phyloP scores from a whole-genome alignment of 2,797 vertebrate genomes.

The Dermochelys coriacea region DNA sequence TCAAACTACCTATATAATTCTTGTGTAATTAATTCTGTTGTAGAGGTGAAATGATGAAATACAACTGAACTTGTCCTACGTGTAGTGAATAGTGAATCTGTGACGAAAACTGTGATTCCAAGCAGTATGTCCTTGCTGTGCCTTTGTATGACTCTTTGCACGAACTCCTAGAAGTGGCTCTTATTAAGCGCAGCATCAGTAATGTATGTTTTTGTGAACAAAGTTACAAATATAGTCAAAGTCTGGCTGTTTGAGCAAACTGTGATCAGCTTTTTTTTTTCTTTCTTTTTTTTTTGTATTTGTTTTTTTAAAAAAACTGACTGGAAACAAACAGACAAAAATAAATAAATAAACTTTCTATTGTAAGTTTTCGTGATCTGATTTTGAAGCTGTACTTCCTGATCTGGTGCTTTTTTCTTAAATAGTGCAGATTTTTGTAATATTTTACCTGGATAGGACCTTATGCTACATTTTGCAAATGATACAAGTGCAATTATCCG shows the following conservation, averaged over 20 bases:
- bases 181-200: constrained; percentile 87
- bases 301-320: constrained; percentile 84
- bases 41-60: constrained; percentile 88
- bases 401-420: constrained; percentile 48
- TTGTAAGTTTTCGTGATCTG: constrained; percentile 87
- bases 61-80: constrained; percentile 87
- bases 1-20: constrained; percentile 87
- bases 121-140: constrained; percentile 91
- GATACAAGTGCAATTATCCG: background rate
- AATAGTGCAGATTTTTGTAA: constrained; percentile 51
- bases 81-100: constrained; percentile 94
- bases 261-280: constrained; percentile 90
- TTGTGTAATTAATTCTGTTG: constrained; percentile 89
- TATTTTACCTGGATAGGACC: constrained; percentile 46
- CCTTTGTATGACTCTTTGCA: constrained; percentile 91
- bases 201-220: constrained; percentile 88
- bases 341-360: constrained; percentile 93
- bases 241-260: constrained; percentile 91
- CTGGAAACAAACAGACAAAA: constrained; percentile 93
- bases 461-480: constrained; percentile 39
- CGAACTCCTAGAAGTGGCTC: constrained; percentile 89
- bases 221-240: constrained; percentile 86
- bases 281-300: constrained; percentile 84
- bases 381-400: constrained; percentile 72
- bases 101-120: constrained; percentile 89